phyloP scores from a whole-genome alignment of 2,797 vertebrate species.

The Capromys pilorides region DNA sequence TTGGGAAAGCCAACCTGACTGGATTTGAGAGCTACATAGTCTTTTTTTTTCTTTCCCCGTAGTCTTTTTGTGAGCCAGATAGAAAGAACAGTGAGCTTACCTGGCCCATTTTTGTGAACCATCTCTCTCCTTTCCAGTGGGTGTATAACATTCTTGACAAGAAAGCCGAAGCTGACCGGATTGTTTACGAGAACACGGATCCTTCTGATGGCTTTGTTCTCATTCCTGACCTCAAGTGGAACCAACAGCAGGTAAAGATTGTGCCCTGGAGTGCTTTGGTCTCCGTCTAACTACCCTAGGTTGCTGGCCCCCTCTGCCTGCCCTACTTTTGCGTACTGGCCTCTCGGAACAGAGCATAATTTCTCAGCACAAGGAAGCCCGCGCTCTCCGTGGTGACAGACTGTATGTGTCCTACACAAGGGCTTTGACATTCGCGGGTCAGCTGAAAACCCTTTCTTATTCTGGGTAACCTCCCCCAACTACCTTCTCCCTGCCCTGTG shows the following conservation, averaged over 20 bases:
- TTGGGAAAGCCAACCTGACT: not conserved
- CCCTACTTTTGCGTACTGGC: not conserved
- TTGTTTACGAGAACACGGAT: constrained; percentile 94
- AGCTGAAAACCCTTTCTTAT: not conserved
- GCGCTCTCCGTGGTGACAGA: not conserved
- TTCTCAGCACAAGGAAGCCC: not conserved
- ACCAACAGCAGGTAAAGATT: constrained; percentile 93
- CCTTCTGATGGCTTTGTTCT: constrained; percentile 91
- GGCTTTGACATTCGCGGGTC: not conserved
- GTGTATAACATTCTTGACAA: constrained; percentile 97
- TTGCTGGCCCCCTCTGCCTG: no score
- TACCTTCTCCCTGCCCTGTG: rapidly evolving
- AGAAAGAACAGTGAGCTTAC: not conserved
- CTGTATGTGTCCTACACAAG: not conserved
- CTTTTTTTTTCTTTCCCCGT: not conserved
- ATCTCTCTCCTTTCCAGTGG: constrained; percentile 88
- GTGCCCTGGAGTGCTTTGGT: not conserved
- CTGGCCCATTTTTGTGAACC: not conserved
- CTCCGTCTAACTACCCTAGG: not conserved
- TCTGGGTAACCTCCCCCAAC: not conserved
- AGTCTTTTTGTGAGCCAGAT: not conserved
- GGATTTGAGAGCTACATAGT: not conserved
- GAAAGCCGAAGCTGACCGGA: constrained; percentile 93
- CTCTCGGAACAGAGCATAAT: not conserved
- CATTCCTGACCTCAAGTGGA: constrained; percentile 97